Evolutionary conservation across 23 tunicate species (phyloP).

Genomic region (Oikopleura dioica): DNA sequence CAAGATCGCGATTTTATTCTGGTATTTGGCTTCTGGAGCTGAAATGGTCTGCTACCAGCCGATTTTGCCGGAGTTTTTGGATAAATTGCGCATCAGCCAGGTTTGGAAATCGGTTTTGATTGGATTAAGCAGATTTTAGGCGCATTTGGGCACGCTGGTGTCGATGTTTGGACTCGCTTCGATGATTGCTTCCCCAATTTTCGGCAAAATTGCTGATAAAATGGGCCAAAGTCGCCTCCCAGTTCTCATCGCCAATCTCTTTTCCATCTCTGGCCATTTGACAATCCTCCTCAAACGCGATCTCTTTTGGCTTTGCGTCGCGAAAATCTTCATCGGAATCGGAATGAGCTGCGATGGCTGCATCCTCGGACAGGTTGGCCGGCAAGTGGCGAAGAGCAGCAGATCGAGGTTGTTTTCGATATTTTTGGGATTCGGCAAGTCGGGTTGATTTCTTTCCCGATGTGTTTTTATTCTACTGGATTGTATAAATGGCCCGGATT

Average conservation of each 20-base stretch:
- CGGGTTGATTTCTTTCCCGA: neutral
- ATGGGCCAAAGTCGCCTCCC: neutral
- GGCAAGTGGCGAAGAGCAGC: neutral
- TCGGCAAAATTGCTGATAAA: neutral
- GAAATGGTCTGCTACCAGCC: conserved; percentile 12
- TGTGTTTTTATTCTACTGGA: neutral
- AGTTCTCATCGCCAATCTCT: neutral
- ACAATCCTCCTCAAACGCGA: neutral
- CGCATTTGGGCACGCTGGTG: too few relatives aligned
- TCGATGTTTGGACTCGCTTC: neutral
- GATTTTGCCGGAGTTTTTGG: conserved; percentile 10
- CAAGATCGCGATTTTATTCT: neutral
- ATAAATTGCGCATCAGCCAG: too few relatives aligned
- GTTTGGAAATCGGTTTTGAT: too few relatives aligned
- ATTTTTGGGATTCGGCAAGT: neutral
- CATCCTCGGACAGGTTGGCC: neutral
- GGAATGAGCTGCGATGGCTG: conserved; percentile 10
- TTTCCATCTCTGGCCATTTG: neutral
- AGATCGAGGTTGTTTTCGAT: neutral
- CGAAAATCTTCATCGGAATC: neutral
- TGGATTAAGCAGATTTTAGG: too few relatives aligned
- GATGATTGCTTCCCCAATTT: conserved; percentile 8
- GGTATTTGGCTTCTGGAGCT: neutral
- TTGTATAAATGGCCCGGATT: neutral
- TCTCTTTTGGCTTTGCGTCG: neutral